phyloP scores from a whole-genome alignment of 92 coral and sea anemone species.

The Anthopleura xanthogrammica region DNA sequence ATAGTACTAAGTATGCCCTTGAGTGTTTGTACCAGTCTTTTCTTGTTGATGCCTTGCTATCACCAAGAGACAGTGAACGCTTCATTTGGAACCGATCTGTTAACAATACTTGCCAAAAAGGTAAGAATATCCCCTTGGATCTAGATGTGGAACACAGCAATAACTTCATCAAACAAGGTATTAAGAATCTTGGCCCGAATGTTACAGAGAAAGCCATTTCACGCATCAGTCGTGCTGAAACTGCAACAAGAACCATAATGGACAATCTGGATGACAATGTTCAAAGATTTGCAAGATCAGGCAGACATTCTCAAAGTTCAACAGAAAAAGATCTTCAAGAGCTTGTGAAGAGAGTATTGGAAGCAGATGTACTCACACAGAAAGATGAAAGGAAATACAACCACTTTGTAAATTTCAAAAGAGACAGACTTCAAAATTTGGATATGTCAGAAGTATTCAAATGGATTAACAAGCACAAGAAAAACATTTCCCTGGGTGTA shows the following conservation, averaged over 20 bases:
- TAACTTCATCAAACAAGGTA: slow-evolving; percentile 55
- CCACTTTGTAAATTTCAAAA: slow-evolving; percentile 15
- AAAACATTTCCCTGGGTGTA: slow-evolving; percentile 10
- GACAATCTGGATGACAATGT: slow-evolving; percentile 36
- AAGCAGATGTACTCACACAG: slow-evolving; percentile 20
- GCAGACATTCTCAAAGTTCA: slow-evolving; percentile 46
- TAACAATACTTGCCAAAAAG: slow-evolving; percentile 40
- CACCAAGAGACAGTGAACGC: slow-evolving; percentile 56
- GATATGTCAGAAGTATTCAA: slow-evolving; percentile 9
- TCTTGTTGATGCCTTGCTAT: slow-evolving; percentile 31
- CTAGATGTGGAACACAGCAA: slow-evolving; percentile 62
- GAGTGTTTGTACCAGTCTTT: slow-evolving; percentile 59
- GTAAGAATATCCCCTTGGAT: slow-evolving; percentile 59
- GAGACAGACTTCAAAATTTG: slow-evolving; percentile 25
- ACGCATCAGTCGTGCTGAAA: slow-evolving; percentile 42
- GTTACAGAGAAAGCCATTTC: slow-evolving; percentile 45
- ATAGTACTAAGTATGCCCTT: slow-evolving; percentile 46
- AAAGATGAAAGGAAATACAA: slow-evolving; percentile 8
- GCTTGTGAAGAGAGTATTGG: slow-evolving; percentile 43
- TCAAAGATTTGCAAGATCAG: slow-evolving; percentile 36
- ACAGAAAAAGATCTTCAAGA: slow-evolving; percentile 47
- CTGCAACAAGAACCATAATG: slow-evolving; percentile 31
- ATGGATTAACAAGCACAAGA: slow-evolving; percentile 40
- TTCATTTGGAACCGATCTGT: slow-evolving; percentile 61
- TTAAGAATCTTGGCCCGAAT: slow-evolving; percentile 66